A percentile compares a stretch with the other conserved stretches of the same genome.
These are phyloP conservation scores for Heliocidaris erythrogramma DNA, from an alignment of 35 echinoderm and acorn worm species.

Conservation along the genomic window DNA sequence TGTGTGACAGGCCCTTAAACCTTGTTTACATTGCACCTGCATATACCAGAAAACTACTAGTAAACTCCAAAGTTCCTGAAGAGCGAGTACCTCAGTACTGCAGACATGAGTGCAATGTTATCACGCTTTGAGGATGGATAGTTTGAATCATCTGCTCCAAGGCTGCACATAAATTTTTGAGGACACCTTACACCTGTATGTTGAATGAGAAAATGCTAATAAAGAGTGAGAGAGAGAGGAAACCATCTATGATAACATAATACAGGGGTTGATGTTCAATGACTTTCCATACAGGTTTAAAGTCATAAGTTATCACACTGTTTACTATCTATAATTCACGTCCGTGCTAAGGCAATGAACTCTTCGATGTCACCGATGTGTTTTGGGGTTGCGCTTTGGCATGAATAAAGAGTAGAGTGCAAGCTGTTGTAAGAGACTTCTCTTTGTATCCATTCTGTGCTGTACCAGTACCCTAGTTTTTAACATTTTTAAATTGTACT, in stretches of 20 bases:
- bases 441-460: too few relatives aligned
- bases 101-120: neutral
- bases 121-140: neutral
- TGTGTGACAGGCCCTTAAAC: too few relatives aligned
- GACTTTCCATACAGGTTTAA: neutral
- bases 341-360: neutral
- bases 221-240: neutral
- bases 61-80: too few relatives aligned
- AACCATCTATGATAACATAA: neutral
- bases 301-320: neutral
- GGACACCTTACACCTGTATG: neutral
- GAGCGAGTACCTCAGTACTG: neutral
- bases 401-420: too few relatives aligned
- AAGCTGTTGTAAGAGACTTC: too few relatives aligned
- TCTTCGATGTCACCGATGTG: too few relatives aligned
- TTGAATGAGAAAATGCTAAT: neutral
- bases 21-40: too few relatives aligned
- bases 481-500: too few relatives aligned
- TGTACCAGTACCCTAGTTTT: too few relatives aligned
- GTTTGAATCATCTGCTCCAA: neutral
- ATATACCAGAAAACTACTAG: too few relatives aligned
- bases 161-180: neutral
- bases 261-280: neutral
- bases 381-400: too few relatives aligned
- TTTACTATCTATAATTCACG: neutral